Base-by-base conservation (phyloP, 2,797 vertebrate genomes). In the Alfaro cultratus region DNA sequence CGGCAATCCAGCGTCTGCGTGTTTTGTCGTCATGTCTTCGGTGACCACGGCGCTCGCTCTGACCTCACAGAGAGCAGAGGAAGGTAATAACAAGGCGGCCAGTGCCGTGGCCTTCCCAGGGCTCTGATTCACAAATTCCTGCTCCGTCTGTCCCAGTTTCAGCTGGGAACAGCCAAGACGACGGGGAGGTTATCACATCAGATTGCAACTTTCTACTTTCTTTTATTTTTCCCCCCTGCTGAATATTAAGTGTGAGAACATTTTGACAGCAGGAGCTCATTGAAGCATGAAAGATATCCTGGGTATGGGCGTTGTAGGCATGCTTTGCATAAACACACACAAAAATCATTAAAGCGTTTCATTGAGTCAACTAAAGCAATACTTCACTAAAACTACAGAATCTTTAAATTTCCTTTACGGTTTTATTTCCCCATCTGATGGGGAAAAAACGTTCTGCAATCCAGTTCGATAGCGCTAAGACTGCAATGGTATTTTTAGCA, bases 41-140 rank as follows among this genome's bases (percentile, higher is more conserved):
- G 83, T 78, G 88, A 87, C 90, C 86, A 51, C 60, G 64, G 83
- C 76, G 71, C 83, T 71, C 73, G 43, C 81, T 79, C 86, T 92
- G 92, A 93, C 90, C 91, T 95, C 90, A 91, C 93, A 84, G 85
- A 74, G 90, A 60, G 39, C 88, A 89, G 88, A 85, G 86, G 86
- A 93, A 81, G 89, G 90, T 94, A 94, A 94, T 94, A 86, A 95
- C 91, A 95, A 94, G 94, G 92, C 91, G 82, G 92, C 87, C 84
- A 29, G 78, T 75, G 16, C 80, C 49, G 6, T 89, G 81, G 89
- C 84, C 86, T 85, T 15, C 84, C 41, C 89, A 91, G 85, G 83
- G 79, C 80, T 68, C 87, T 62, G 80, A 72, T 82, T 83, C 82
- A 74, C 86, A 91, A 85, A 91, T 92, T 89, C 89, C 86, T 90